phyloP scores from a whole-genome alignment of 2,113 vertebrate genomes.

The Naja naja region DNA sequence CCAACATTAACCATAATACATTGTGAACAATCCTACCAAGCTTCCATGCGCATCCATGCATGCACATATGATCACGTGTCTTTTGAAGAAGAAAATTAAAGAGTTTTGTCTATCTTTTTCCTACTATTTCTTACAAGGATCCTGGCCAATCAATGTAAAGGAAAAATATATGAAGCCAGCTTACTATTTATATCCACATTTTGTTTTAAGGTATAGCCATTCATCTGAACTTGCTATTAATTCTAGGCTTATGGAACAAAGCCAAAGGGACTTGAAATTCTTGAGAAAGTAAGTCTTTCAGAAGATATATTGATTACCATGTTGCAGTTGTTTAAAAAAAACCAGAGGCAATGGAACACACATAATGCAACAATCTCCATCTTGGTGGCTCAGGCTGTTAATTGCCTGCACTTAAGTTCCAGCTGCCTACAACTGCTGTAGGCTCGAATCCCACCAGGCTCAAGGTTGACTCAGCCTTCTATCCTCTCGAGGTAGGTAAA shows the following conservation, averaged over 20 bases:
- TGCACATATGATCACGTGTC: neutral
- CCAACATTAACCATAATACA: constrained; percentile 38
- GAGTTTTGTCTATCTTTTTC: neutral
- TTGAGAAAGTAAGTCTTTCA: neutral
- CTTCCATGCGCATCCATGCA: neutral
- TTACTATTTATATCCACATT: neutral
- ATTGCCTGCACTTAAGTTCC: too few species aligned
- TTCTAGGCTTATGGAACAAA: constrained; percentile 27
- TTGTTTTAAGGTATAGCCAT: constrained; percentile 4
- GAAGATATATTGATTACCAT: neutral
- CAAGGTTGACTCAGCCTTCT: too few species aligned
- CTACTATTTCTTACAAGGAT: neutral
- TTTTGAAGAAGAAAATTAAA: neutral
- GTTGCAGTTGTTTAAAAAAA: neutral
- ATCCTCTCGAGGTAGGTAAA: too few species aligned
- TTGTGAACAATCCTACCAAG: constrained; percentile 25
- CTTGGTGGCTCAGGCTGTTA: too few species aligned
- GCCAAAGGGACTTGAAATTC: neutral
- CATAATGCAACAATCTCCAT: neutral
- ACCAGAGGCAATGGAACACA: neutral
- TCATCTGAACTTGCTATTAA: neutral
- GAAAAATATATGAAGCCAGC: neutral
- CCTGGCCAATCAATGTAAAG: constrained; percentile 27
- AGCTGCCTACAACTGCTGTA: too few species aligned
- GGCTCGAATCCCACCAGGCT: too few species aligned